A percentile compares a stretch with the other conserved stretches of the same genome.
phyloP scores from a whole-genome alignment of 2,113 vertebrate species.

The Pseudolaguvia tuberculata region DNA sequence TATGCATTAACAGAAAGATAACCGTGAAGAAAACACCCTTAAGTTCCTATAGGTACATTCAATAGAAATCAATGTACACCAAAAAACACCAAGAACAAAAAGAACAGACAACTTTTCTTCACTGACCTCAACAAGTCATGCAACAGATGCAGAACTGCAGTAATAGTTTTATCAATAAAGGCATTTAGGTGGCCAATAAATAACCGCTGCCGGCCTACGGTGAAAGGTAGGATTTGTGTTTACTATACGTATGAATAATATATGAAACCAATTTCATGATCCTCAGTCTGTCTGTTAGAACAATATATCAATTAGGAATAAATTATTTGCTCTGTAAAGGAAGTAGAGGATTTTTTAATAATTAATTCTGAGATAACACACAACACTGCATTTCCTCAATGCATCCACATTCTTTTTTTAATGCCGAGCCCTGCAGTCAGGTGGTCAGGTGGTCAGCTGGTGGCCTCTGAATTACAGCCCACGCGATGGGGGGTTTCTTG shows the following conservation, averaged over 20 bases:
- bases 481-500: conserved; percentile 3
- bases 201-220: neutral
- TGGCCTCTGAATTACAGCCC: conserved; percentile 2
- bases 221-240: neutral
- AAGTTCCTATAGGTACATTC: neutral
- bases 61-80: neutral
- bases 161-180: neutral
- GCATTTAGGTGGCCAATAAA: neutral
- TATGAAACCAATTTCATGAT: neutral
- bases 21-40: neutral
- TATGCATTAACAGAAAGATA: neutral
- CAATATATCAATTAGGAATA: neutral
- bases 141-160: neutral
- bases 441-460: conserved; percentile 8
- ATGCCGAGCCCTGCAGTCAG: no score
- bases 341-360: neutral
- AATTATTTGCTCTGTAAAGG: neutral
- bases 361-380: neutral
- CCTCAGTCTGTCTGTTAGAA: neutral
- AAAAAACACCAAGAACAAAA: neutral
- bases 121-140: neutral
- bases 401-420: neutral
- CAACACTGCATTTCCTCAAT: neutral
- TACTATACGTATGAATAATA: neutral
- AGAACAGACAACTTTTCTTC: neutral